Conservation (phyloP, 2,888 invertebrate genomes). For the Stenurella melanura region DNA sequence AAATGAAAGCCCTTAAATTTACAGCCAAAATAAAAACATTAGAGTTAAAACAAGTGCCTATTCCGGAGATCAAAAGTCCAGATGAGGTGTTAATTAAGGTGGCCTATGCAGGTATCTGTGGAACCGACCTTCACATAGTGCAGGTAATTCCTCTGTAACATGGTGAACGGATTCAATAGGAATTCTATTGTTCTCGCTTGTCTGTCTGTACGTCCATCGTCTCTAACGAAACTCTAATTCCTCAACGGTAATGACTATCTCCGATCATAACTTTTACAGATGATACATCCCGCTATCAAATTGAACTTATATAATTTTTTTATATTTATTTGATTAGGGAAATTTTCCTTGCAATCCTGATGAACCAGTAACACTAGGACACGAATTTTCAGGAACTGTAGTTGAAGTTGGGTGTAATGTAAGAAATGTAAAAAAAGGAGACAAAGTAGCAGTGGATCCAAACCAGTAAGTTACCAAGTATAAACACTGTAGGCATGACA, state of each 20-base stretch:
- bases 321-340: slow-evolving; percentile 74
- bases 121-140: slow-evolving; percentile 83
- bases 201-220: too few relatives aligned
- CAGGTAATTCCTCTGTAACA: slow-evolving; percentile 73
- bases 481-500: too few relatives aligned
- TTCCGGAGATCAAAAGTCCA: slow-evolving; percentile 74
- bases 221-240: too few relatives aligned
- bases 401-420: slow-evolving; percentile 77
- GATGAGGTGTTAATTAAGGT: slow-evolving; percentile 81
- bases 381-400: slow-evolving; percentile 81
- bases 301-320: not conserved
- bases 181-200: too few relatives aligned
- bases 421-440: slow-evolving; percentile 77
- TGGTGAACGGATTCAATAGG: too few relatives aligned
- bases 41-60: slow-evolving; percentile 72
- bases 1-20: slow-evolving; percentile 78
- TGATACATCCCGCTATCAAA: too few relatives aligned
- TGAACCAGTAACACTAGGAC: slow-evolving; percentile 78
- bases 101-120: slow-evolving; percentile 82
- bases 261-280: too few relatives aligned
- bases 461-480: slow-evolving; percentile 74
- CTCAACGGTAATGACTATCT: too few relatives aligned
- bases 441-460: slow-evolving; percentile 82
- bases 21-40: slow-evolving; percentile 73
- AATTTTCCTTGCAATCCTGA: slow-evolving; percentile 79